These are phyloP conservation scores for Cyprinus carpio DNA, from an alignment of 2,113 vertebrate genomes.

Conservation along the genomic window DNA sequence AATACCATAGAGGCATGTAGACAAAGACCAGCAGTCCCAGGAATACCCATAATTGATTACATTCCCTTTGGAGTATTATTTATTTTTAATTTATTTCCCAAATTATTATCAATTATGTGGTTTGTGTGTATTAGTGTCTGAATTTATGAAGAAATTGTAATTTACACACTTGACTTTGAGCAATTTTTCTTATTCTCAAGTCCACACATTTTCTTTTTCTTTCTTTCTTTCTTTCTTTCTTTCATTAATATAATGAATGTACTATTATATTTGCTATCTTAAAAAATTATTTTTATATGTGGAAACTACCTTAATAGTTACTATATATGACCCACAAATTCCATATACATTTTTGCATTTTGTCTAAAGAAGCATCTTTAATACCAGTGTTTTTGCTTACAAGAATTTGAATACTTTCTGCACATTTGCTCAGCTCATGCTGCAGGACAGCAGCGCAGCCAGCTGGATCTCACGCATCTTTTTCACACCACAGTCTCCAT, in stretches of 20 bases:
- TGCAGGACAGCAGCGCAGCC: background rate
- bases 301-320: background rate
- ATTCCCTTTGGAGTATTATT: background rate
- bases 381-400: background rate
- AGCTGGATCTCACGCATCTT: slow-evolving; percentile 14
- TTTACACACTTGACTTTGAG: background rate
- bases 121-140: background rate
- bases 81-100: no score
- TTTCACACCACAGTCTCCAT: slow-evolving; percentile 15
- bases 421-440: background rate
- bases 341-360: background rate
- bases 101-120: background rate
- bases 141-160: no score
- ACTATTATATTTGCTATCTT: background rate
- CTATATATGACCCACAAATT: background rate
- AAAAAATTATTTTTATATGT: background rate
- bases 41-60: no score
- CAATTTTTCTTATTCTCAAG: background rate
- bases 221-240: no score
- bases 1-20: background rate
- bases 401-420: slow-evolving; percentile 20
- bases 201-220: background rate
- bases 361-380: background rate
- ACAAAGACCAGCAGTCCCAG: background rate
- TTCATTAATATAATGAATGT: background rate